Evolutionary conservation across 2,888 invertebrate genomes (phyloP).

Genomic region (Tenodera sinensis): DNA sequence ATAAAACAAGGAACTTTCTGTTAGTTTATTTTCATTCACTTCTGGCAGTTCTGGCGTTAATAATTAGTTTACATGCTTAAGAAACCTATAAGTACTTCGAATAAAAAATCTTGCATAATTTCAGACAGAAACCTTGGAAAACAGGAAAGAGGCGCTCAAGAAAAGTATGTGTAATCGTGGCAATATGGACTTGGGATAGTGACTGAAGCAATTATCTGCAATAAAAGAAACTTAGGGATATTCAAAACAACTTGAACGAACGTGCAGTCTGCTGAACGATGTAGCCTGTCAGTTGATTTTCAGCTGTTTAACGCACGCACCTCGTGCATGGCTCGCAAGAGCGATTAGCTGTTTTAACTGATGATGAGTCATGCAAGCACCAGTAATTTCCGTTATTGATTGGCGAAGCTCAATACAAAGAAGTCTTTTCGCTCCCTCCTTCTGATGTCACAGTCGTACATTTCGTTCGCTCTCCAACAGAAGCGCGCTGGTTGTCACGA

Average conservation of each 20-base stretch:
- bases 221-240: background rate
- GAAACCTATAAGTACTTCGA: no score
- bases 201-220: background rate
- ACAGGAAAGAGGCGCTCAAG: no score
- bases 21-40: no score
- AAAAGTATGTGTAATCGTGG: no score
- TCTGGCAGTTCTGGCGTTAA: no score
- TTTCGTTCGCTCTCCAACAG: background rate
- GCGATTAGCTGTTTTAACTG: constrained; percentile 13
- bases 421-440: background rate
- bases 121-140: no score
- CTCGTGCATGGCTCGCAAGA: background rate
- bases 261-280: background rate
- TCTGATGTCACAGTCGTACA: background rate
- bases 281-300: background rate
- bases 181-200: no score
- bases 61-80: no score
- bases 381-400: constrained; percentile 17
- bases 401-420: constrained; percentile 12
- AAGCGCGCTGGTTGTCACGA: background rate
- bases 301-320: background rate
- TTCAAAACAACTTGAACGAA: background rate
- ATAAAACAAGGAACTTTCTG: no score
- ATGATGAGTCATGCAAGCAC: constrained; percentile 14
- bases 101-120: no score